Evolutionary conservation across 2,888 invertebrate species (phyloP), one percentile per base, ranked within the genome.

Genomic region (Pinctada fucata): DNA sequence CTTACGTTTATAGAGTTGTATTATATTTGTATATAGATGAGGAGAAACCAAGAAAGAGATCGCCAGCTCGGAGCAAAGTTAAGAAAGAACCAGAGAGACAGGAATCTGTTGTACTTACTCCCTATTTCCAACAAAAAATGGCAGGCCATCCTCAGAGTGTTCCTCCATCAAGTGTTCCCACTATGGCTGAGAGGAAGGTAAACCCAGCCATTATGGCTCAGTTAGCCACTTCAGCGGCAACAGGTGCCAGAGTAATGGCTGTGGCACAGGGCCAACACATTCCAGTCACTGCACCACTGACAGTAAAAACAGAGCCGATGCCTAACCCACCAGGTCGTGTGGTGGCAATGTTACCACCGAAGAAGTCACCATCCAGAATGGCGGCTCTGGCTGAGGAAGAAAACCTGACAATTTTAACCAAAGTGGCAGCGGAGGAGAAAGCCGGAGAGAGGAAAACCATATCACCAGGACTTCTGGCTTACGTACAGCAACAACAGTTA

Each of bases 291-390:
- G 6, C 16, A 47, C 68, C 47, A 31, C 48, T 47, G 47, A 4
- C 48, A 68, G 45, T 47, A 47, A 31, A 16, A 47, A 47, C 45
- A 6, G 68, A 16, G 47, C 68, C 48, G 47, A 31, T 31, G 31
- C 31, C 31, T 31, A 31, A 31, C 31, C 48, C 16, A 47, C 10
- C 0, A 47, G 68, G 16, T 68, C 8, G 72, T 45, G 13, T 50
- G 58, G 52, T 72, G 50, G 81, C 79, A 47, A 83, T 81, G 10
- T 16, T 86, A 45, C 84, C 85, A 65, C 83, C 85, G 50, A 84
- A 86, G 78, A 85, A 85, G 83, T 86, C 86, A 6, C 86, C 86
- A 48, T 85, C 85, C 13, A 81, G 85, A 74, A 70, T 79, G 52
- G 79, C 75, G 49, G 63, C 66, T 47, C 71, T 66, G 50, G 16